Evolutionary conservation across 2,888 invertebrate species (phyloP), one percentile per base, ranked within the genome.

Genomic region (Agelastica alni): DNA sequence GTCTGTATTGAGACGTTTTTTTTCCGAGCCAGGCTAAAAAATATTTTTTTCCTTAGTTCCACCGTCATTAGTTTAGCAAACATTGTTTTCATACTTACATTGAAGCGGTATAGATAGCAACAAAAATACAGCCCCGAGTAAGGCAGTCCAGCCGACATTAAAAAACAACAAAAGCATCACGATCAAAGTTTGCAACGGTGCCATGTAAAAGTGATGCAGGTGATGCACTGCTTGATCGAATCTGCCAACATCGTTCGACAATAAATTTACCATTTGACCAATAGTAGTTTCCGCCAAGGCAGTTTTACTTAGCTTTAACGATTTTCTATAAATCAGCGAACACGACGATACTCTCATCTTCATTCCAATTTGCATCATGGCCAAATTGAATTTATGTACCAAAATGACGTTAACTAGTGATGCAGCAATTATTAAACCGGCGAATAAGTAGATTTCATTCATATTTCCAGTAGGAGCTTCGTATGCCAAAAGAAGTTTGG

Each of bases 181-280:
- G 18, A 83, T 78, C 1, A 80, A 59, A 1, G 82, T 78, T 66
- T 85, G 81, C 6, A 85, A 63, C 0, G 86, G 86, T 0, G 90
- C 89, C 16, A 91, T 79, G 81, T 92, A 87, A 3, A 93, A 75
- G 70, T 90, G 91, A 71, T 92, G 89, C 6, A 91, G 72, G 72
- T 91, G 90, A 47, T 90, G 78, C n/a, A 86, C 81, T 2, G 87
- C 87, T 76, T 88, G 82, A 74, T 94, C 93, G 74, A 94, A 92
- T 52, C 92, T 78, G 60, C 86, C 87, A 0, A 93, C 92, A 75
- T 66, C 66, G 42, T 66, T 66, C 7, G 66, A 58, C 26, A 64
- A 49, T 16, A 67, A 55, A 45, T 66, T 67, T 3, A 67, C 65
- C 66, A 67, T 64, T 28, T 66, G 64, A 1, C 67, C 67, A 18